A percentile compares a stretch with the other conserved stretches of the same genome.
phyloP scores from a whole-genome alignment of 1,140 invertebrate genomes.

The Araneus ventricosus region DNA sequence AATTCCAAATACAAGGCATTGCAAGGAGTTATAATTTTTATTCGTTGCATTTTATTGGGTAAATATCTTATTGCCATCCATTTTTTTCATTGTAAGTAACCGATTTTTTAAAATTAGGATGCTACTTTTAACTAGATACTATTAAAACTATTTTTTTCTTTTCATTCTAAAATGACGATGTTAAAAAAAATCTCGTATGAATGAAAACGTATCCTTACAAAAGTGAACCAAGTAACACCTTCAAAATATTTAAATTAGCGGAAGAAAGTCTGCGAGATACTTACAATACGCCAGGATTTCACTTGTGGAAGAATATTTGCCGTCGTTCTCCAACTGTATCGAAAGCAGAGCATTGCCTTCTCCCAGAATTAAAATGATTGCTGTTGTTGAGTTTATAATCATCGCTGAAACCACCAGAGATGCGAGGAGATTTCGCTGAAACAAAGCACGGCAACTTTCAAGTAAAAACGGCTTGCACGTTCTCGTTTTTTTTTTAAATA shows the following conservation, averaged over 20 bases:
- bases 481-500: too few relatives aligned
- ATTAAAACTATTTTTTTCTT: too few relatives aligned
- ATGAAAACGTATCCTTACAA: background rate
- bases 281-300: slow-evolving; percentile 57
- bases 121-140: too few relatives aligned
- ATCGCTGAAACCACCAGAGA: background rate
- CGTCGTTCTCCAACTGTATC: slow-evolving; percentile 19
- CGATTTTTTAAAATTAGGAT: too few relatives aligned
- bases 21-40: too few relatives aligned
- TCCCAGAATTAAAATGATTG: slow-evolving; percentile 40
- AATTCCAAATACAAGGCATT: too few relatives aligned
- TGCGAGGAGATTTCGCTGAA: slow-evolving; percentile 32
- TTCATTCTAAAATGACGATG: too few relatives aligned
- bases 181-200: background rate
- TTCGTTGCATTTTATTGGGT: background rate
- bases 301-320: background rate
- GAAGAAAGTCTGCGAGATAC: background rate
- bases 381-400: slow-evolving; percentile 41
- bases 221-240: too few relatives aligned
- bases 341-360: slow-evolving; percentile 50
- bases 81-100: too few relatives aligned
- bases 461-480: too few relatives aligned
- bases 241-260: too few relatives aligned
- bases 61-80: background rate
- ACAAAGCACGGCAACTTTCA: background rate